These are phyloP conservation scores for Pseudochirops cupreus DNA, from an alignment of 2,797 vertebrate species.

Conservation along the genomic window DNA sequence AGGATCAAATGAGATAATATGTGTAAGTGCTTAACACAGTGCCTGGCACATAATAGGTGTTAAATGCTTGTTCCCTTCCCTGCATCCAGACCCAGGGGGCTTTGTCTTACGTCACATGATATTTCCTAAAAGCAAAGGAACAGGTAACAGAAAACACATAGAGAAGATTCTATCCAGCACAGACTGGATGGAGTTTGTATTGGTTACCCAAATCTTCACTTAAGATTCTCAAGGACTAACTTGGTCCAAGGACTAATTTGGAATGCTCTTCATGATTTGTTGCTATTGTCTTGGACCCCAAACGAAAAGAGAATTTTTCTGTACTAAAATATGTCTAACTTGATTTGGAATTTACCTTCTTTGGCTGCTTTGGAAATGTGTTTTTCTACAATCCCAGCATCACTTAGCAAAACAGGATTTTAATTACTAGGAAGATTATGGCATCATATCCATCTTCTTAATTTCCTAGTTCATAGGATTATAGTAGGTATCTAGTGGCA, in stretches of 20 bases:
- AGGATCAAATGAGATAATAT: background rate
- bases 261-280: background rate
- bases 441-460: background rate
- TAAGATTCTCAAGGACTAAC: background rate
- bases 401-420: background rate
- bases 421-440: background rate
- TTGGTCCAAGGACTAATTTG: background rate
- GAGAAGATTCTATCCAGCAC: background rate
- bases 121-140: background rate
- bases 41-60: background rate
- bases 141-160: background rate
- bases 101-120: background rate
- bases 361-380: background rate
- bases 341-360: background rate
- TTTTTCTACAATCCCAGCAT: background rate
- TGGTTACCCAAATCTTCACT: background rate
- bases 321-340: background rate
- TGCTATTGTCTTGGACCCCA: background rate
- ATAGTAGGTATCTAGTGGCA: background rate
- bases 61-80: background rate
- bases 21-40: background rate
- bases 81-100: background rate
- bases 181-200: background rate
- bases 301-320: background rate
- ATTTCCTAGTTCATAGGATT: background rate